These are phyloP conservation scores for Symphodus melops DNA, from an alignment of 2,113 vertebrate genomes.

Conservation along the genomic window DNA sequence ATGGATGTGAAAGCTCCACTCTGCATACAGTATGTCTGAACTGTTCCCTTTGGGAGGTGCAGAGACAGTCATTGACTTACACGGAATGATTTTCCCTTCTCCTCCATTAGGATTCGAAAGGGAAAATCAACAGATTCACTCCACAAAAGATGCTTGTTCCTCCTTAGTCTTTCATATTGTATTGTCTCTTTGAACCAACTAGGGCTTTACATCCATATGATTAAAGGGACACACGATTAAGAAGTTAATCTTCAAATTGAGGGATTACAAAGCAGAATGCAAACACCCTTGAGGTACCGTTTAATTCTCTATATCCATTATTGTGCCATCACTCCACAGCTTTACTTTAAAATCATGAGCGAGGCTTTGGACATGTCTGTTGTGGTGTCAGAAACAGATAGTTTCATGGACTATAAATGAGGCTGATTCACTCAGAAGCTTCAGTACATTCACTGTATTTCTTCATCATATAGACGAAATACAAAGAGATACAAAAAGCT, in stretches of 20 bases:
- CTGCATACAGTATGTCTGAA: conserved; percentile 18
- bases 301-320: conserved; percentile 14
- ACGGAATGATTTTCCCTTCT: conserved; percentile 15
- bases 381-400: conserved; percentile 24
- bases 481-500: background rate
- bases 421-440: conserved; percentile 16
- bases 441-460: conserved; percentile 3
- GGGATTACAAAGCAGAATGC: conserved; percentile 6
- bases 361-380: conserved; percentile 16
- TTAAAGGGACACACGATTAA: conserved; percentile 1
- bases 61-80: conserved; percentile 24
- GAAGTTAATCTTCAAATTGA: conserved; percentile 15
- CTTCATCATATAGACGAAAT: conserved; percentile 2
- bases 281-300: conserved; percentile 25
- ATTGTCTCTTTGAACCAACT: conserved; percentile 15
- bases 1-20: conserved; percentile 22
- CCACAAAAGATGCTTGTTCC: background rate
- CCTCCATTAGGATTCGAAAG: conserved; percentile 42
- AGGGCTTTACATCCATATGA: background rate
- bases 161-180: conserved; percentile 3
- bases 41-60: background rate
- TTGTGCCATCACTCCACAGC: conserved; percentile 9
- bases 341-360: conserved; percentile 39
- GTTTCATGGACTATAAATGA: conserved; percentile 30
- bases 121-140: conserved; percentile 20